Percentiles rank a stretch among this genome's conserved stretches.
Evolutionary conservation across 1,140 invertebrate species (phyloP).

Genomic region (Drosophila pandora): DNA sequence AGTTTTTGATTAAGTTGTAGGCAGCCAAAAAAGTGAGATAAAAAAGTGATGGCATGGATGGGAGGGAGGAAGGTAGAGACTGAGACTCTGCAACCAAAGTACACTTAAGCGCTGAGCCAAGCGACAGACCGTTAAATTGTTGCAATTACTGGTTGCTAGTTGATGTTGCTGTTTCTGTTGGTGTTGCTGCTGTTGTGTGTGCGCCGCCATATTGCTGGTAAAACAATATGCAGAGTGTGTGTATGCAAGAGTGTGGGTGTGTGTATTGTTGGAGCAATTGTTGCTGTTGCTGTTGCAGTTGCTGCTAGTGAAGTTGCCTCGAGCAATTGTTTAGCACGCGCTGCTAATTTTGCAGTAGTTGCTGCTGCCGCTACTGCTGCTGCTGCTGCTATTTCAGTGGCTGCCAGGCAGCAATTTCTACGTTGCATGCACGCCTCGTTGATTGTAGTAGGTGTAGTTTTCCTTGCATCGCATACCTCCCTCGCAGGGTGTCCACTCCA

Average conservation of each 20-base stretch:
- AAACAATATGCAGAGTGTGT: conserved; percentile 68
- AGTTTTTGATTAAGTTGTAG: conserved; percentile 81
- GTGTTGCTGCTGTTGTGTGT: conserved; percentile 35
- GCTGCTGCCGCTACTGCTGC: conserved; percentile 32
- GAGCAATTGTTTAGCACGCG: conserved; percentile 80
- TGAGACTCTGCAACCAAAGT: conserved; percentile 50
- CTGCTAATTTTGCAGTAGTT: conserved; percentile 72
- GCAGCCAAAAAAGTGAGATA: conserved; percentile 47
- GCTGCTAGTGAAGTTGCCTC: conserved; percentile 43
- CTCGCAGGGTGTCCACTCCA: conserved; percentile 14
- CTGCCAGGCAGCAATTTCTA: conserved; percentile 71
- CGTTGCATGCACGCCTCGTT: conserved; percentile 81
- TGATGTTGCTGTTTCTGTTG: conserved; percentile 38
- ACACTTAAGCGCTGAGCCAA: conserved; percentile 78
- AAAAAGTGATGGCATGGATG: conserved; percentile 6
- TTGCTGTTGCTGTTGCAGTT: conserved; percentile 24
- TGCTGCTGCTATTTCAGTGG: conserved; percentile 30
- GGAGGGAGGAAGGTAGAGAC: neutral
- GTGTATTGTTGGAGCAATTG: conserved; percentile 37
- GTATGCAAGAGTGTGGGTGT: conserved; percentile 37
- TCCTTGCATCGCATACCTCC: conserved; percentile 2
- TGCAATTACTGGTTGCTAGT: conserved; percentile 76
- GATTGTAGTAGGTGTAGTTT: conserved; percentile 75
- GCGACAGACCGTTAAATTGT: conserved; percentile 82
- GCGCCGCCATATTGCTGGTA: conserved; percentile 76